Conservation (phyloP, 2,888 invertebrate genomes). For the Achlya flavicornis region DNA sequence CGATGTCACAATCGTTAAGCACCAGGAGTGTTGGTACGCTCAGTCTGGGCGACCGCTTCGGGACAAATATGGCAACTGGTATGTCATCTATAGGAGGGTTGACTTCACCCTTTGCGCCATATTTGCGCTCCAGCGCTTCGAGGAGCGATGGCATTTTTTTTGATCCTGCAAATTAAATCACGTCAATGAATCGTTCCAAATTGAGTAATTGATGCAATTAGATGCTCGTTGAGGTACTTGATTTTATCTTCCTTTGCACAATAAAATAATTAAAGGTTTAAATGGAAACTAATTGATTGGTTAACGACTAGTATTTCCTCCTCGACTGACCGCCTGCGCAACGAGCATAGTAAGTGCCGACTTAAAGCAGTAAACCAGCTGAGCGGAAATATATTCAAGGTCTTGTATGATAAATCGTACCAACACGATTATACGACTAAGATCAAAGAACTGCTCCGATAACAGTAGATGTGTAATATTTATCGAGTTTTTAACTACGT, state of each 20-base stretch:
- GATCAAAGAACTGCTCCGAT: neutral
- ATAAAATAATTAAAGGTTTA: constrained; percentile 34
- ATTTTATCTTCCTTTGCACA: constrained; percentile 3
- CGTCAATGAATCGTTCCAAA: constrained; percentile 20
- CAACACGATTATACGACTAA: neutral
- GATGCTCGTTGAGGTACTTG: neutral
- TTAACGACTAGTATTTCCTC: constrained; percentile 50
- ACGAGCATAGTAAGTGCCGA: constrained; percentile 43
- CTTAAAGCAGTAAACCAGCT: constrained; percentile 32
- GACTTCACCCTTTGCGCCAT: constrained; percentile 87
- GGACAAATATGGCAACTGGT: constrained; percentile 93
- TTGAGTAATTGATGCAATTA: constrained; percentile 26
- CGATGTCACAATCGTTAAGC: constrained; percentile 95
- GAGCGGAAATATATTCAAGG: constrained; percentile 51
- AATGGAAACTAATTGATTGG: constrained; percentile 47
- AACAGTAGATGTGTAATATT: neutral
- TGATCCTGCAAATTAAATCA: constrained; percentile 39
- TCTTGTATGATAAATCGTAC: constrained; percentile 22
- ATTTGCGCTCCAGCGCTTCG: constrained; percentile 95
- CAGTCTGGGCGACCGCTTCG: constrained; percentile 89
- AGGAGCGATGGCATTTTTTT: constrained; percentile 93
- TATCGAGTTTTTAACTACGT: neutral
- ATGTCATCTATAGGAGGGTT: constrained; percentile 85
- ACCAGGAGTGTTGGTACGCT: constrained; percentile 93
- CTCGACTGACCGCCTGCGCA: constrained; percentile 53